Evolutionary conservation across 2,888 invertebrate species (phyloP), one percentile per base, ranked within the genome.

Genomic region (Conchocele bisecta): DNA sequence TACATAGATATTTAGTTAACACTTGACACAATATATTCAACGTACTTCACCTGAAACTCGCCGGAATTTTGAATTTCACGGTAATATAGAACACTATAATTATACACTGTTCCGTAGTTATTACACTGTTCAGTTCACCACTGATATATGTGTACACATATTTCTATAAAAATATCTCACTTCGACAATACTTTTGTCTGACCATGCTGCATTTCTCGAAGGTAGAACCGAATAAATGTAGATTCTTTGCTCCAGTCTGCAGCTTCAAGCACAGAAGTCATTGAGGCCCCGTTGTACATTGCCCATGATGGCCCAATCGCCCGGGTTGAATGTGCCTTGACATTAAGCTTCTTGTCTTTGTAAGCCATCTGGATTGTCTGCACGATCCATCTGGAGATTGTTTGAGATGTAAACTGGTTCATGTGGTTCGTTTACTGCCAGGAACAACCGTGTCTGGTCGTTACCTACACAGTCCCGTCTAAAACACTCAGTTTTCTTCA

Each of bases 381-480:
- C 1, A 61, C 74, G 31, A 74, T 60, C 73, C 71, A 77, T 28
- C 29, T 64, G 28, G 72, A 66, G 22, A 73, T 66, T n/a, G 66
- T 73, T 20, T 73, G 68, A 15, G 61, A n/a, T 31, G n/a, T 61
- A 37, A 1, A 72, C 72, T 48, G 66, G 59, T 15, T 66, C 58
- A 44, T 73, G 69, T 22, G 72, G 73, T 54, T 65, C 35, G 26
- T 66, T 70, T 11, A 67, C 22, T n/a, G 65, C n/a, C 31, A 67
- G 28, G 59, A 77, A 77, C n/a, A n/a, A n/a, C n/a, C n/a, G n/a
- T n/a, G n/a, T n/a, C n/a, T n/a, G n/a, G n/a, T n/a, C n/a, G n/a
- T n/a, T n/a, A n/a, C n/a, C n/a, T n/a, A n/a, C n/a, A n/a, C n/a
- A n/a, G n/a, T 11, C 37, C 17, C 37, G 42, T 35, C 56, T 58